Percentiles rank a stretch among this genome's conserved stretches.
These are phyloP conservation scores for Onthophagus sagittarius DNA, from an alignment of 2,888 invertebrate genomes.

Conservation along the genomic window DNA sequence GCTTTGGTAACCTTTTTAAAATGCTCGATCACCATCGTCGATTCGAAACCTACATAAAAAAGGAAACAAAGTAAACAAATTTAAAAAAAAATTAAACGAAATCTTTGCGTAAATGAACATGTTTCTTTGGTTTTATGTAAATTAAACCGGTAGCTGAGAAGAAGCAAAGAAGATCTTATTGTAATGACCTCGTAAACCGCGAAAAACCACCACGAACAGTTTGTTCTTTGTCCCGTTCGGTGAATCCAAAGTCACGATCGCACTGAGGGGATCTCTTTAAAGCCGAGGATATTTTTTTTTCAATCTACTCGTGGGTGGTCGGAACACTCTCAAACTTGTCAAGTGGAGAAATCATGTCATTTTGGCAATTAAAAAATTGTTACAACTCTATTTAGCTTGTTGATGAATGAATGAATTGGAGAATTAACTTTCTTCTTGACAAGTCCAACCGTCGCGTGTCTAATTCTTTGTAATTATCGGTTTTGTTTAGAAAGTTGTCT, in stretches of 20 bases:
- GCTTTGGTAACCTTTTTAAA: conserved; percentile 45
- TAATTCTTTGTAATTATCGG: neutral
- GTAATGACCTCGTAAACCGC: neutral
- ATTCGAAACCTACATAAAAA: conserved; percentile 37
- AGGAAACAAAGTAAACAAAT: neutral
- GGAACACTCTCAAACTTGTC: neutral
- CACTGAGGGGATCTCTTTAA: neutral
- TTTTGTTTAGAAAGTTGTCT: neutral
- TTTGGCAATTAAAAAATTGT: neutral
- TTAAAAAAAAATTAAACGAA: neutral
- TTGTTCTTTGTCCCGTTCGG: neutral
- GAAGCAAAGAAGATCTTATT: neutral
- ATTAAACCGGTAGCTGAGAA: neutral
- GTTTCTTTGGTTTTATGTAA: neutral
- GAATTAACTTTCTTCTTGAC: neutral
- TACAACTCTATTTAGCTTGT: too few species aligned
- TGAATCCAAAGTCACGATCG: neutral
- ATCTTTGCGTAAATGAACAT: neutral
- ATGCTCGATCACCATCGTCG: conserved; percentile 41
- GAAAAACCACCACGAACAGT: neutral
- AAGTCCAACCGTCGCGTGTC: neutral
- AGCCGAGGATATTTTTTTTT: neutral
- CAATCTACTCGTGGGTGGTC: neutral
- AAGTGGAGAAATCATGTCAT: neutral
- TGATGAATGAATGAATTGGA: neutral